These are phyloP conservation scores for Temnopleurus reevesii DNA, from an alignment of 53 echinoderm and acorn worm species.

Conservation along the genomic window DNA sequence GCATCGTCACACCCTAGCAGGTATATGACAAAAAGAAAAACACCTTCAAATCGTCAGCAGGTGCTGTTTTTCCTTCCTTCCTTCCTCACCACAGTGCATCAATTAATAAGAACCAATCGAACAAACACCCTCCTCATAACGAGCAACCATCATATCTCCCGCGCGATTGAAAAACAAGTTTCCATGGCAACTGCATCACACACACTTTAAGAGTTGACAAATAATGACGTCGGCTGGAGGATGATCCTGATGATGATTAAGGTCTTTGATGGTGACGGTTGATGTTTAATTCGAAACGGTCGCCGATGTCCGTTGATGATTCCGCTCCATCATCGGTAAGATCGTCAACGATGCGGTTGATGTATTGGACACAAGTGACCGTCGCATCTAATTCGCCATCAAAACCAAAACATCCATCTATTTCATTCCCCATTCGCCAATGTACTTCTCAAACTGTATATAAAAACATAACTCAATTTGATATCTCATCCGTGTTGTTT, in stretches of 20 bases:
- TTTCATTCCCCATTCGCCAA: background rate
- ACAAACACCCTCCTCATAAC: slow-evolving; percentile 2
- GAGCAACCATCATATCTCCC: background rate
- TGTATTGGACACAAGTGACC: background rate
- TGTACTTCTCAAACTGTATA: background rate
- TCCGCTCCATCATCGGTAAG: background rate
- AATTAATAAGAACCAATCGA: background rate
- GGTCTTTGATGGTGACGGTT: background rate
- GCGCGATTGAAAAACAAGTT: background rate
- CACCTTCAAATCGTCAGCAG: slow-evolving; percentile 7
- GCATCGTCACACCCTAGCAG: background rate
- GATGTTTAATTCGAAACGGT: background rate
- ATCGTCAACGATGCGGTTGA: background rate
- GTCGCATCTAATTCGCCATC: background rate
- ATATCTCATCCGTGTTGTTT: background rate
- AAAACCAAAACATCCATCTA: background rate
- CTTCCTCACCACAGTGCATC: slow-evolving; percentile 3
- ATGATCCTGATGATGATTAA: too few relatives aligned
- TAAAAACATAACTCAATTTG: background rate
- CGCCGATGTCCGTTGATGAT: background rate
- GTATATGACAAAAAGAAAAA: slow-evolving; percentile 20
- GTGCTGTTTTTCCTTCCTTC: slow-evolving; percentile 1
- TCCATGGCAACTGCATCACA: slow-evolving; percentile 11
- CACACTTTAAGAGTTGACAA: background rate
- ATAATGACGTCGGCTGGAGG: background rate